A percentile compares a stretch with the other conserved stretches of the same genome.
These are phyloP conservation scores for Kuschelorhynchus macadamiae DNA, from an alignment of 2,888 invertebrate genomes.

Conservation along the genomic window DNA sequence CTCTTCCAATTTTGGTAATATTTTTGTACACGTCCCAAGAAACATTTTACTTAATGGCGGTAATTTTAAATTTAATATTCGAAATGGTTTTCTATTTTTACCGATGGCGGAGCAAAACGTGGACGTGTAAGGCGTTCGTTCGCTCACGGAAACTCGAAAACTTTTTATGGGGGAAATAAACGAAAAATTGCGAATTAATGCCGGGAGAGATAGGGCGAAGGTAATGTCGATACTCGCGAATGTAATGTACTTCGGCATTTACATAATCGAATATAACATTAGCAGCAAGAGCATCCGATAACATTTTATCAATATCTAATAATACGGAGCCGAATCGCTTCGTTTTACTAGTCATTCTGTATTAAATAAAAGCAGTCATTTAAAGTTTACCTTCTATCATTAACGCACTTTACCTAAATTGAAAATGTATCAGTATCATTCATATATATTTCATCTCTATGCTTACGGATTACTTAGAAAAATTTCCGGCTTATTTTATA, in stretches of 20 bases:
- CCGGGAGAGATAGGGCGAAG: slow-evolving; percentile 33
- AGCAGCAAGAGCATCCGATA: slow-evolving; percentile 40
- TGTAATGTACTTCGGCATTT: slow-evolving; percentile 40
- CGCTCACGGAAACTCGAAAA: slow-evolving; percentile 34
- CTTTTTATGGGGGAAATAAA: slow-evolving; percentile 46
- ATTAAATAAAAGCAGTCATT: no score
- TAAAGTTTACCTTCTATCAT: no score
- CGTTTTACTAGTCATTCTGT: no score
- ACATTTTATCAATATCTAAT: slow-evolving; percentile 35
- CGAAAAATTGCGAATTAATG: slow-evolving; percentile 49
- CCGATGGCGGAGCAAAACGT: slow-evolving; percentile 25
- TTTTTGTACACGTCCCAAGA: slow-evolving; percentile 28
- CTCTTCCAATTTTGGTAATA: slow-evolving; percentile 27
- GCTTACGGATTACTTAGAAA: no score
- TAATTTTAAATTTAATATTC: slow-evolving; percentile 50
- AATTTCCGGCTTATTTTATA: no score
- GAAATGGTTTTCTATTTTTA: slow-evolving; percentile 45
- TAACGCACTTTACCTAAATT: no score
- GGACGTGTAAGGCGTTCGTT: slow-evolving; percentile 27
- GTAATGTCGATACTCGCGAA: slow-evolving; percentile 32
- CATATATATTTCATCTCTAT: no score
- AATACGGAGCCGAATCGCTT: no score
- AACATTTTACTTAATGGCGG: slow-evolving; percentile 43
- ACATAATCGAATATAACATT: slow-evolving; percentile 51
- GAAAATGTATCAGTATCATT: no score